A percentile compares a stretch with the other conserved stretches of the same genome.
These are phyloP conservation scores for Plusia festucae DNA, from an alignment of 2,888 invertebrate genomes.

Conservation along the genomic window DNA sequence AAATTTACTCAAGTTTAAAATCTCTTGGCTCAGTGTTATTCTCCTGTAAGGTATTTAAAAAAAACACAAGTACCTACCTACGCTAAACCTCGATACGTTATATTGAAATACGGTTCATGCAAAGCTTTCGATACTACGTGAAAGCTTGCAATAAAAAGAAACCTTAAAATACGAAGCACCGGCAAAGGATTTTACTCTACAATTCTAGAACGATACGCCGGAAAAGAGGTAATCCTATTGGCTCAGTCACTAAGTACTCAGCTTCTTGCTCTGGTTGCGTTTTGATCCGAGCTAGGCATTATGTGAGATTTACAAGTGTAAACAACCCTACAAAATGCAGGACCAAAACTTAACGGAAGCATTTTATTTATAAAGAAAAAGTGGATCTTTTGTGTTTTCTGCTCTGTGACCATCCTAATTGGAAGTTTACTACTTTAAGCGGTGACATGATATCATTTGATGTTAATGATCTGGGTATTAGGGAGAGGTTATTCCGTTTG, in stretches of 20 bases:
- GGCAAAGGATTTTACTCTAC: conserved; percentile 1
- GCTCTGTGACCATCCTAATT: conserved; percentile 50
- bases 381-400: conserved; percentile 16
- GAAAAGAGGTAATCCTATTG: conserved; percentile 1
- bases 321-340: not conserved
- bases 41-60: no score
- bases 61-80: no score
- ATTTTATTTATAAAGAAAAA: not conserved
- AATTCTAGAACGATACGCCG: conserved; percentile 4
- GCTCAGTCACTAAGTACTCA: not conserved
- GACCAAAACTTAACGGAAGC: not conserved
- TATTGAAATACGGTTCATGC: no score
- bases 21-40: no score
- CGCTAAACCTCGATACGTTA: not conserved
- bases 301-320: conserved; percentile 4
- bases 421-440: conserved; percentile 56
- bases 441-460: conserved; percentile 42
- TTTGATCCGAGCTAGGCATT: not conserved
- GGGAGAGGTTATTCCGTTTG: not conserved
- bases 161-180: conserved; percentile 1
- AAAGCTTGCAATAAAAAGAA: not conserved
- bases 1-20: no score
- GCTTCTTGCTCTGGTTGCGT: conserved; percentile 4
- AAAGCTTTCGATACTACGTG: not conserved
- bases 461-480: conserved; percentile 34